Evolutionary conservation across 2,797 vertebrate genomes (phyloP), one percentile per base, ranked within the genome.

Genomic region (Graptemys geographica): DNA sequence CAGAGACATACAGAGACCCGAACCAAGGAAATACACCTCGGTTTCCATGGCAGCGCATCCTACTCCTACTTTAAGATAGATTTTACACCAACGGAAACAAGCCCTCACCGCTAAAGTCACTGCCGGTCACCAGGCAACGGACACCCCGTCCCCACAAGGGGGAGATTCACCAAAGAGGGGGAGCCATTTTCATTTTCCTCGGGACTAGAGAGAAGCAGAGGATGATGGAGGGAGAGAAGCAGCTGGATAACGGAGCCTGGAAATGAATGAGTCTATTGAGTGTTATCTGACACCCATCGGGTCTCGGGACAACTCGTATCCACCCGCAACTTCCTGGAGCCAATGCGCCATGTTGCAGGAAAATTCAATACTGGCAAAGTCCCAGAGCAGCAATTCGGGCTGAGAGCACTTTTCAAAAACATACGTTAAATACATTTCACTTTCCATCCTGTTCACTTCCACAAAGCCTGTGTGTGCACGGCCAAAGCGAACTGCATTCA

Each of bases 291-390:
- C 53, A 56, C 28, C 27, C 49, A n/a, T 65, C 8, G 44, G 13
- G 18, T 28, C 72, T 76, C 55, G 3, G 8, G 11, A 31, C 44
- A n/a, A 59, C 59, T 33, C 3, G 25, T 37, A 27, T 65, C 31
- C 56, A 41, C 6, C 49, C 8, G 41, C 4, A 33, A 21, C 12
- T 51, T 83, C 82, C 33, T 44, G 49, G 4, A 52, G 74, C 84
- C 56, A 41, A 83, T 0, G 13, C 57, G 90, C 6, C 94, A 96
- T 37, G 74, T 59, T 83, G 95, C 97, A 97, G 86, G 95, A 97
- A 97, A 95, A 89, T 91, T 88, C 49, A 76, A 91, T 47, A 69
- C 6, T 83, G 89, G 94, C 62, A 23, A 86, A 92, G 89, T 16
- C 79, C 86, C 91, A 94, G 83, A 41, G 11, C 31, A 56, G 79